Conservation (phyloP, 2,113 vertebrate genomes). For the Upupa epops region DNA sequence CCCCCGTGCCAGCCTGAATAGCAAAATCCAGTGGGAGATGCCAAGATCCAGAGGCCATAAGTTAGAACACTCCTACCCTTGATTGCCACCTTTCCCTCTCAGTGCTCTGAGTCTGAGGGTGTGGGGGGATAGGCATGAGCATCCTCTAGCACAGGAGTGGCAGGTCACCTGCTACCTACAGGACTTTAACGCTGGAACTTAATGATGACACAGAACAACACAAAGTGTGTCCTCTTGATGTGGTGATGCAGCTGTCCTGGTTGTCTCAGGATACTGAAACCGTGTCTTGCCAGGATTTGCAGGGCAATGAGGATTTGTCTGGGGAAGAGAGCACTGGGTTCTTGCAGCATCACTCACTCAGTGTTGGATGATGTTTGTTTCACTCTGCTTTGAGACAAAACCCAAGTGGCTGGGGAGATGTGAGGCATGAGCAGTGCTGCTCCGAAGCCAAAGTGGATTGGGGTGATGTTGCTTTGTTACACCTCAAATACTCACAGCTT, state of each 20-base stretch:
- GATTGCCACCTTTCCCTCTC: neutral
- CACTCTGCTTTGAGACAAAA: neutral
- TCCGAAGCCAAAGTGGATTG: accelerated
- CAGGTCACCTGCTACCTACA: neutral
- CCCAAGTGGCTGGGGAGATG: neutral
- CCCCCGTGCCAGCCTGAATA: neutral
- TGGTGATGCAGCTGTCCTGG: neutral
- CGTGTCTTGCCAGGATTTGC: neutral
- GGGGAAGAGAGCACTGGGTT: neutral
- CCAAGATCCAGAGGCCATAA: neutral
- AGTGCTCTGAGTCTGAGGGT: neutral
- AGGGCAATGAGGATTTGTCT: neutral
- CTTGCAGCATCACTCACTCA: accelerated
- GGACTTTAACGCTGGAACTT: neutral
- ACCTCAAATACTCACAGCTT: neutral
- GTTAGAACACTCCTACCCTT: neutral
- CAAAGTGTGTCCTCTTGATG: neutral
- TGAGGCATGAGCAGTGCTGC: too few relatives aligned
- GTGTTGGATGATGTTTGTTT: accelerated
- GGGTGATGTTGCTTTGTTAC: neutral
- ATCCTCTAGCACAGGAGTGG: neutral
- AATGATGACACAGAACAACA: neutral
- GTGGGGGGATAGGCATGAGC: neutral
- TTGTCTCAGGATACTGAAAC: neutral
- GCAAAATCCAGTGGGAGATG: neutral